phyloP scores from a whole-genome alignment of 1,140 invertebrate genomes.

The Contarinia nasturtii region DNA sequence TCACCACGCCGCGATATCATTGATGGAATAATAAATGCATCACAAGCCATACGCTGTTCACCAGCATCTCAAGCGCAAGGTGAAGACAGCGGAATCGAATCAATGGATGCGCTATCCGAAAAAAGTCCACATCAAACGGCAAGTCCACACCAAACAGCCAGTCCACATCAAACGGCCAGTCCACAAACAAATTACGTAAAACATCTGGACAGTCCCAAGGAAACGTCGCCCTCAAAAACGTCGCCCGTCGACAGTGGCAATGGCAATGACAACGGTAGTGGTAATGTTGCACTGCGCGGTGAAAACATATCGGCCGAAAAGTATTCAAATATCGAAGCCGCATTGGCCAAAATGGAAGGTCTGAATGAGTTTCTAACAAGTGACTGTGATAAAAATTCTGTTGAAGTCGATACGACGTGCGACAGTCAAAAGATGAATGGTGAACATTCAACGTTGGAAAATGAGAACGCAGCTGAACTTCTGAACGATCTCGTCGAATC shows the following conservation, averaged over 20 bases:
- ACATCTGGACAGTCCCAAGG: conserved; percentile 1
- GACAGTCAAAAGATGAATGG: conserved; percentile 3
- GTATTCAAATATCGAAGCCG: conserved; percentile 36
- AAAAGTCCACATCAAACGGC: conserved; percentile 73
- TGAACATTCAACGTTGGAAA: conserved; percentile 1
- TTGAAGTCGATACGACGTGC: too few relatives aligned
- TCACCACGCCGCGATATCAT: neutral
- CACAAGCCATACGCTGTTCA: conserved; percentile 18
- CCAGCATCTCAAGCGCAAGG: conserved; percentile 39
- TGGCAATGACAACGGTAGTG: neutral
- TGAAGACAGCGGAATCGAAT: conserved; percentile 82
- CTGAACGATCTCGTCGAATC: neutral
- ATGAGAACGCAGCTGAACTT: neutral
- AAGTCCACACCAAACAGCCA: too few relatives aligned
- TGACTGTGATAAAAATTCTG: conserved; percentile 3
- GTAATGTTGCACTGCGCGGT: neutral
- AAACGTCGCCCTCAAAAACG: neutral
- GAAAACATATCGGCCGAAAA: conserved; percentile 17
- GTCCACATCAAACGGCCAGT: conserved; percentile 60
- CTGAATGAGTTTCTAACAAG: conserved; percentile 15
- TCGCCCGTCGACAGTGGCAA: neutral
- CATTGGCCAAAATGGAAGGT: conserved; percentile 43
- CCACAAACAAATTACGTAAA: conserved; percentile 14
- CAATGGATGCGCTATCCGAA: conserved; percentile 80
- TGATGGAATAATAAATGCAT: neutral